phyloP scores from a whole-genome alignment of 2,888 invertebrate genomes.

The Lathronympha strigana region DNA sequence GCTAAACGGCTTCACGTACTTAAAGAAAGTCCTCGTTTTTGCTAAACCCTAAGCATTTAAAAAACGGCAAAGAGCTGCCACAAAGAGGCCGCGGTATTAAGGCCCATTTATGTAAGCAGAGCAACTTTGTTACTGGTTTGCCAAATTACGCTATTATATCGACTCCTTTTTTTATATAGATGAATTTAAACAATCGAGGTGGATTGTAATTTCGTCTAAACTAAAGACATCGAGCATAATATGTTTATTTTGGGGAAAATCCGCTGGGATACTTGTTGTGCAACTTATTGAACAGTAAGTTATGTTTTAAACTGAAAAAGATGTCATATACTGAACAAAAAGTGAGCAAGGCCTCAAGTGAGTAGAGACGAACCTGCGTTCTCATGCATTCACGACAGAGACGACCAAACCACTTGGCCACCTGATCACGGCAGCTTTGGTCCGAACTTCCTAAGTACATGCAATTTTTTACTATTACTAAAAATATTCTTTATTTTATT shows the following conservation, averaged over 20 bases:
- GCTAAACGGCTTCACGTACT: constrained; percentile 17
- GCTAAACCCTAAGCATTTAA: constrained; percentile 32
- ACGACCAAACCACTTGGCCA: too few species aligned
- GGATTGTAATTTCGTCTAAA: constrained; percentile 8
- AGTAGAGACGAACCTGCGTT: too few species aligned
- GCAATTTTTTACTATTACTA: too few species aligned
- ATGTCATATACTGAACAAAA: too few species aligned
- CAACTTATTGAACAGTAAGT: too few species aligned
- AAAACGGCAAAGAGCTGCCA: constrained; percentile 25
- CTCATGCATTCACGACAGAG: too few species aligned
- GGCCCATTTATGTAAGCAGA: constrained; percentile 56
- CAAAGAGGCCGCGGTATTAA: constrained; percentile 50
- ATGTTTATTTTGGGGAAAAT: too few species aligned
- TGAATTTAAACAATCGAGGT: constrained; percentile 12
- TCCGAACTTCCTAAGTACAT: too few species aligned
- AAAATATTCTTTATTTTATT: background rate
- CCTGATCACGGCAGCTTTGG: too few species aligned
- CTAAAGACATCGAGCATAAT: background rate
- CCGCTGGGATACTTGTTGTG: too few species aligned
- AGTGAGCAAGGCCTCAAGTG: too few species aligned
- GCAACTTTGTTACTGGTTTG: constrained; percentile 43
- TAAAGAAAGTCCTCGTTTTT: constrained; percentile 39
- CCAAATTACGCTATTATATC: constrained; percentile 36
- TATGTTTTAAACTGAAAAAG: too few species aligned
- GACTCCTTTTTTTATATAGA: background rate